A percentile compares a stretch with the other conserved stretches of the same genome.
Conservation (phyloP, 2,888 invertebrate species). For the Archaeoteleia sp. region DNA sequence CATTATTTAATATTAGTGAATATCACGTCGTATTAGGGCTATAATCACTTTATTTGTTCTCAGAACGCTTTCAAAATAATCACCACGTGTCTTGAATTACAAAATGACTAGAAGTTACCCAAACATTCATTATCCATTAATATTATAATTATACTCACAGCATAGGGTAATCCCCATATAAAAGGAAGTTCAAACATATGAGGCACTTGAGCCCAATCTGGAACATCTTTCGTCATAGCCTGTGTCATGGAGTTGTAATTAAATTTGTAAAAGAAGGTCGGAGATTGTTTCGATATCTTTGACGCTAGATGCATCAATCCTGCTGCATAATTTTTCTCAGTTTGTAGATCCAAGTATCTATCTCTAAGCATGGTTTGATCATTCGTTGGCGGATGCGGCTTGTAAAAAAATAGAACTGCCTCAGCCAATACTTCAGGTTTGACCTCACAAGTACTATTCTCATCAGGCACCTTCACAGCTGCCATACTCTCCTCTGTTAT, state of each 20-base stretch:
- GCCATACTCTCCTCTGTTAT: conserved; percentile 77
- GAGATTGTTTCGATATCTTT: conserved; percentile 78
- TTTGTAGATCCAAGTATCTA: conserved; percentile 82
- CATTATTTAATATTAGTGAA: too few species aligned
- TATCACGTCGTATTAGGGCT: too few species aligned
- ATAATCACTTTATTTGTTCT: conserved; percentile 6
- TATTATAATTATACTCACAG: conserved; percentile 69
- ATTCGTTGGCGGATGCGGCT: conserved; percentile 80
- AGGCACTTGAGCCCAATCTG: conserved; percentile 87
- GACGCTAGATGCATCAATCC: conserved; percentile 83
- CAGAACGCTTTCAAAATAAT: too few species aligned
- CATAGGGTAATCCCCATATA: conserved; percentile 87
- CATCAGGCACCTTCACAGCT: conserved; percentile 57
- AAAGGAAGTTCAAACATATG: conserved; percentile 89
- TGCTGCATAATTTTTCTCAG: conserved; percentile 85
- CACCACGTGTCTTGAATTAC: too few species aligned
- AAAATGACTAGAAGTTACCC: neutral
- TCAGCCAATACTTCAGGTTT: conserved; percentile 76
- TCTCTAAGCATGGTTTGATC: conserved; percentile 80
- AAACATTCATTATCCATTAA: neutral
- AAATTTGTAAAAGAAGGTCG: conserved; percentile 83
- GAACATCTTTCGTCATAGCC: conserved; percentile 80
- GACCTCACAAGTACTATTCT: conserved; percentile 71
- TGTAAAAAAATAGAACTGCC: conserved; percentile 86
- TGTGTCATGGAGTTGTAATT: conserved; percentile 82